Evolutionary conservation across 2,113 vertebrate genomes (phyloP).

Genomic region (Formicarius rufipectus): DNA sequence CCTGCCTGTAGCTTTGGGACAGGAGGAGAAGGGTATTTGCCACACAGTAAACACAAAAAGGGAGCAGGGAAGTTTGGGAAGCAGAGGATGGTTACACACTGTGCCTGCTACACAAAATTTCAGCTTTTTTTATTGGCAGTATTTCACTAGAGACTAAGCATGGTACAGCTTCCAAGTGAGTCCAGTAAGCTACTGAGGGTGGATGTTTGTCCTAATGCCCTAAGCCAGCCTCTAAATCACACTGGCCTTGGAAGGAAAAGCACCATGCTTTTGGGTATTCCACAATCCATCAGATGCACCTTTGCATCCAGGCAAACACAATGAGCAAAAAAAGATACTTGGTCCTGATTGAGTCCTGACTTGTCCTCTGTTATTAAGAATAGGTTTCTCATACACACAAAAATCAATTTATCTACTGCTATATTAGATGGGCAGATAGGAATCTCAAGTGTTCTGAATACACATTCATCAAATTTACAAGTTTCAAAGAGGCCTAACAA

Average conservation of each 20-base stretch:
- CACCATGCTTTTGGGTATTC: background rate
- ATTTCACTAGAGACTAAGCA: background rate
- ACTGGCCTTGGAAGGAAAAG: background rate
- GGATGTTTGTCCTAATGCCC: background rate
- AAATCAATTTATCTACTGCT: background rate
- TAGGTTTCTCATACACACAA: background rate
- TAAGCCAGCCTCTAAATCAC: background rate
- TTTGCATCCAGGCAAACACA: background rate
- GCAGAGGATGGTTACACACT: background rate
- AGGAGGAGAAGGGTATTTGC: background rate
- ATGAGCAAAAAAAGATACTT: background rate
- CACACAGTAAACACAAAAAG: background rate
- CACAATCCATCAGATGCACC: background rate
- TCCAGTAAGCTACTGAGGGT: background rate
- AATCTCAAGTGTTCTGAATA: background rate
- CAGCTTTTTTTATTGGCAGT: background rate
- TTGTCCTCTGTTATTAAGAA: background rate
- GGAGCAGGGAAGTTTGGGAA: background rate
- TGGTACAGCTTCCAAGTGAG: background rate
- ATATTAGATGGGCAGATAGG: background rate
- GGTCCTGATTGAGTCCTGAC: background rate
- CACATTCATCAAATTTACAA: background rate
- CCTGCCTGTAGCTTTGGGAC: background rate
- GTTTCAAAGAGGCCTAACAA: background rate
- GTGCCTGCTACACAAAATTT: background rate